These are phyloP conservation scores for Ephialtes manifestator DNA, from an alignment of 2,888 invertebrate genomes.

Conservation along the genomic window DNA sequence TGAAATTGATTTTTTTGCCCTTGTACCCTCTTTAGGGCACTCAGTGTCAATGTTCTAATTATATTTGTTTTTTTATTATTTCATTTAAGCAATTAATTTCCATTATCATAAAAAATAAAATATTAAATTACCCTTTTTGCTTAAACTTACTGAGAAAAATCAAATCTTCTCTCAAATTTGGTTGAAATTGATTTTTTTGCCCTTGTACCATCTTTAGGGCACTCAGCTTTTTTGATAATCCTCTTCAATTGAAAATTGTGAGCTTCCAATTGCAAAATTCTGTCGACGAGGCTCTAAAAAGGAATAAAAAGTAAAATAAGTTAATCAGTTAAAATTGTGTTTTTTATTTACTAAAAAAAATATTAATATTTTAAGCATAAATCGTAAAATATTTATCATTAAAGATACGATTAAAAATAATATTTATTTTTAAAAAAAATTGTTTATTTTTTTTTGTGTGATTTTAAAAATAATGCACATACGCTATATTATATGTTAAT, in stretches of 20 bases:
- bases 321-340: background rate
- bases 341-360: too few relatives aligned
- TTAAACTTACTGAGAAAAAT: conserved; percentile 86
- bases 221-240: conserved; percentile 86
- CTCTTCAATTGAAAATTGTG: conserved; percentile 93
- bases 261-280: conserved; percentile 91
- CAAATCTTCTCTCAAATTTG: too few relatives aligned
- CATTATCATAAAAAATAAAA: background rate
- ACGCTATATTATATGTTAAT: conserved; percentile 9
- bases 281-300: conserved; percentile 90
- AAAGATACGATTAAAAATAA: background rate
- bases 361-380: too few relatives aligned
- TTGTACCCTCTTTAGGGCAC: too few relatives aligned
- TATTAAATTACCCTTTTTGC: background rate
- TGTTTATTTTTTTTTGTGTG: background rate
- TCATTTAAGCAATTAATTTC: conserved; percentile 25
- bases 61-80: too few relatives aligned
- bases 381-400: background rate
- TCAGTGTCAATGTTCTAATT: too few relatives aligned
- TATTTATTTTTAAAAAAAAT: background rate
- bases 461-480: background rate
- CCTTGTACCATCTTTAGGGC: conserved; percentile 64
- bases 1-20: conserved; percentile 51
- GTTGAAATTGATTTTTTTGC: conserved; percentile 55
- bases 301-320: conserved; percentile 53